Evolutionary conservation across 2,888 invertebrate species (phyloP), one percentile per base, ranked within the genome.

Genomic region (Macaria notata): DNA sequence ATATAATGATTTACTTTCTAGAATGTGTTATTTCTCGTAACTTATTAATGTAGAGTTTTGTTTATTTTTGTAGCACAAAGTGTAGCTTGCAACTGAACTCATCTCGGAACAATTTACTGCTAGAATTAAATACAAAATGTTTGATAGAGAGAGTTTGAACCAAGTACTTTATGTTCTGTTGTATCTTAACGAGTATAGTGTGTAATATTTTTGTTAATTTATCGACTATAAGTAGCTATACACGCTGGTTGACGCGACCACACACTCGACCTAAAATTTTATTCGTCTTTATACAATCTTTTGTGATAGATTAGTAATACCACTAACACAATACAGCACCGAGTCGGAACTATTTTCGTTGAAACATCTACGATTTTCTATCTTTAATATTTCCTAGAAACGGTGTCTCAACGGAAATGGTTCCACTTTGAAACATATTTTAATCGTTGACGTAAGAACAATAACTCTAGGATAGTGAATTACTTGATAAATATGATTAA

Each of bases 221-320:
- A 50, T 44, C 43, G 9, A 44, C 7, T 44, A 33, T 31, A 50
- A 43, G 44, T 57, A 52, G 46, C 39, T 39, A 49, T 39, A 78
- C 19, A 83, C 80, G 89, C 89, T 90, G 90, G 88, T 90, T 88
- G 81, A 84, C 75, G 90, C 81, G 88, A 87, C 90, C 88, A 89
- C 55, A 54, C 43, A 29, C 31, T 42, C 47, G 47, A 48, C 54
- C 59, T 54, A 54, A 51, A 49, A 36, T 46, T 45, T 54, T 39
- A 48, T 19, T 41, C 33, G 4, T 36, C 0, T 58, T 39, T 48
- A 54, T 48, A 47, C 39, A 54, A 54, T 51, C 30, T 52, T 55
- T 59, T 59, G 59, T 55, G 54, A 59, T 59, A 59, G 59, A 54
- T 54, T 54, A 54, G 50, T 42, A 45, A 48, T 59, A 54, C 45